Evolutionary conservation across 2,113 vertebrate species (phyloP).

Genomic region (Empidonax traillii): DNA sequence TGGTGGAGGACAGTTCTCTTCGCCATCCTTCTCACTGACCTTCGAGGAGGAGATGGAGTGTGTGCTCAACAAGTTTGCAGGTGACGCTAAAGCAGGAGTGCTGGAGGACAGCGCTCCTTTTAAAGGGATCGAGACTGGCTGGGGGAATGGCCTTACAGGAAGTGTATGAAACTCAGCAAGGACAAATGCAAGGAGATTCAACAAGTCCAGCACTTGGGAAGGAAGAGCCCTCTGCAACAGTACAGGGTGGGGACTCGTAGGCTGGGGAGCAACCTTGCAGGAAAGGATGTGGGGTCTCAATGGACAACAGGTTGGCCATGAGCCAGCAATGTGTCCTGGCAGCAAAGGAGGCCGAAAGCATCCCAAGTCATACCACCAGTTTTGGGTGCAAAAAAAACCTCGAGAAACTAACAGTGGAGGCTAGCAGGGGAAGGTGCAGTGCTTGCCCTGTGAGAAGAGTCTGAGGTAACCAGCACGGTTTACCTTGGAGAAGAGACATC

Average conservation of each 20-base stretch:
- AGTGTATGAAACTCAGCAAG: neutral
- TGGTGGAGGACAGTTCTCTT: rapidly evolving
- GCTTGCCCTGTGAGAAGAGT: neutral
- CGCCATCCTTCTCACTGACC: neutral
- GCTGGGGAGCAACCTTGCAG: neutral
- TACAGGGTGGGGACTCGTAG: neutral
- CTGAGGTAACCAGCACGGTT: neutral
- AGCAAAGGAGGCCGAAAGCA: neutral
- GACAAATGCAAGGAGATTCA: neutral
- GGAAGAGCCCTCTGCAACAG: neutral
- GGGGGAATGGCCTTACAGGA: neutral
- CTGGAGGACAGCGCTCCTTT: neutral
- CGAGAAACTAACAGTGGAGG: neutral
- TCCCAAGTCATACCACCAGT: neutral
- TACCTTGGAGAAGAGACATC: neutral
- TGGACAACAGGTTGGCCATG: neutral
- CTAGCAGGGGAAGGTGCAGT: neutral
- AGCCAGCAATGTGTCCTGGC: neutral
- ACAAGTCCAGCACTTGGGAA: neutral
- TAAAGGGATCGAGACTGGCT: neutral
- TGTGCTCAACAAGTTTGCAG: neutral
- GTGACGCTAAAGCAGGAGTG: neutral
- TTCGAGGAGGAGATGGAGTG: neutral
- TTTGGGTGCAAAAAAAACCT: neutral
- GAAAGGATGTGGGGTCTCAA: rapidly evolving